Evolutionary conservation across 2,888 invertebrate genomes (phyloP), one percentile per base, ranked within the genome.

Genomic region (Coenonympha arcania): DNA sequence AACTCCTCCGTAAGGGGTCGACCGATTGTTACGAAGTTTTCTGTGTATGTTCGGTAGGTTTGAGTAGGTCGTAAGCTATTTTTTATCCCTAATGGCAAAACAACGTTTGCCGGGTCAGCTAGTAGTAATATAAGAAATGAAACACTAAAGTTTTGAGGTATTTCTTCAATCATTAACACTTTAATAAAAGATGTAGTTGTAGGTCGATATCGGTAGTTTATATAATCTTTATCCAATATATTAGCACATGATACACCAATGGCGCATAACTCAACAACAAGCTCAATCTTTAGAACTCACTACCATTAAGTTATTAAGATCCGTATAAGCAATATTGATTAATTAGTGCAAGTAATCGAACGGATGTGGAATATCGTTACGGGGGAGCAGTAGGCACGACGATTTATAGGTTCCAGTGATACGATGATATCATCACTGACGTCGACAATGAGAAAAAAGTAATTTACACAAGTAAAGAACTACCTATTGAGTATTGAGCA

Each of bases 361-460:
- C 50, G 51, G 52, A 45, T 48, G 47, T 50, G 22, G 33, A 39
- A 42, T 48, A 39, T 50, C 49, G 44, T 47, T 50, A 55, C 31
- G 39, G 41, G 41, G 41, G 36, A 46, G 20, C 39, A 5, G 28
- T 26, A 24, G 20, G 24, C 34, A 49, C 1, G 6, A 39, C 47
- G 34, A 52, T 50, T 48, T 45, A 50, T 52, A 22, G 47, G 18
- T 48, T 8, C 20, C 11, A 47, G 33, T 4, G n/a, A 33, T 54
- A 46, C 40, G 49, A 78, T 82, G 82, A 84, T 76, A 81, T 83
- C 80, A 82, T 71, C 73, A 66, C 61, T 64, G 63, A 62, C 64
- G 64, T 66, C 69, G 71, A 69, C 69, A 69, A 68, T 61, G 63
- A 71, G 73, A 76, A 78, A 78, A 71, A 73, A 68, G 45, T 41